These are phyloP conservation scores for Keiferia lycopersicella DNA, from an alignment of 2,888 invertebrate species.

Conservation along the genomic window DNA sequence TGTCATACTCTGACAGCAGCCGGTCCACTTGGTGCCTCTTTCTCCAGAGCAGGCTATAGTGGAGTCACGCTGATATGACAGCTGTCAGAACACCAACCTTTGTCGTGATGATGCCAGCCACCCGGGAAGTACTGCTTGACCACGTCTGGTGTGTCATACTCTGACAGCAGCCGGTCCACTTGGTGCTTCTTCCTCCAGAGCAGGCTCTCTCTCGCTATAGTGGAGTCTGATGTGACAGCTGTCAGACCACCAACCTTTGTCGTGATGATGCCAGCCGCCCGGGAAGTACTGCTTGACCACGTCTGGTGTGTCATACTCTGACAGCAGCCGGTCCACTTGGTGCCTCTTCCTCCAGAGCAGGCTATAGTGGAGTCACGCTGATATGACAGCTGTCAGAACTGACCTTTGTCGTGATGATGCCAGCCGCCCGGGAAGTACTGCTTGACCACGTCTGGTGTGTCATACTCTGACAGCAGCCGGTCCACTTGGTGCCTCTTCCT, in stretches of 20 bases:
- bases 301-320: slow-evolving; percentile 90
- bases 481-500: no score
- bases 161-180: no score
- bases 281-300: slow-evolving; percentile 95
- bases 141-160: no score
- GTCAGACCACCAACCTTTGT: slow-evolving; percentile 92
- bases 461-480: no score
- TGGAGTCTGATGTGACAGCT: slow-evolving; percentile 76
- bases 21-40: no score
- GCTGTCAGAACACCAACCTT: slow-evolving; percentile 82
- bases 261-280: slow-evolving; percentile 97
- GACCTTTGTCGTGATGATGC: slow-evolving; percentile 94
- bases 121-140: no score
- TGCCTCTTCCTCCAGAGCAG: slow-evolving; percentile 96
- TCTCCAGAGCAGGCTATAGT: slow-evolving; percentile 50
- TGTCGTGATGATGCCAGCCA: slow-evolving; percentile 95
- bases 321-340: slow-evolving; percentile 92
- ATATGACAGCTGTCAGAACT: background rate
- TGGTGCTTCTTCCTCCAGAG: no score
- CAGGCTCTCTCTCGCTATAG: slow-evolving; percentile 84
- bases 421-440: slow-evolving; percentile 97
- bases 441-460: no score
- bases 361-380: no score
- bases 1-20: no score
- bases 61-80: no score